phyloP scores from a whole-genome alignment of 64 coral and sea anemone genomes.

The Pocillopora damicornis region DNA sequence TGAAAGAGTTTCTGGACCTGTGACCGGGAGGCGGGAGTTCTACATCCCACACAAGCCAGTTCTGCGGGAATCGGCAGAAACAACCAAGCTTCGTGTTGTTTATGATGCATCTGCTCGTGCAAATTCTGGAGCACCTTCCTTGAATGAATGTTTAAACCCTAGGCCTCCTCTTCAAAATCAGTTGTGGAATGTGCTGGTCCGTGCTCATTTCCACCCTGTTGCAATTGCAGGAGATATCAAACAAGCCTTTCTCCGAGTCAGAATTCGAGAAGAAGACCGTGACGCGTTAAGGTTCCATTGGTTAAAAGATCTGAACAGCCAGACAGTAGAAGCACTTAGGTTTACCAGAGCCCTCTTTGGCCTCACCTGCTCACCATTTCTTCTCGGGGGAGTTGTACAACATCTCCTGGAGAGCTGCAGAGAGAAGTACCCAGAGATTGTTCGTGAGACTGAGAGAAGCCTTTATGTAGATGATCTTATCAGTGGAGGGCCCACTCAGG shows the following conservation, averaged over 20 bases:
- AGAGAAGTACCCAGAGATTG: conserved; percentile 24
- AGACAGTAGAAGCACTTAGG: conserved; percentile 9
- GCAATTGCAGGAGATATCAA: conserved; percentile 12
- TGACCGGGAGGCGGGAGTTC: neutral
- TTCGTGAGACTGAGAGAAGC: conserved; percentile 33
- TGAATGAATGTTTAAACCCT: conserved; percentile 17
- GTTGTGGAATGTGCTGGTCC: neutral
- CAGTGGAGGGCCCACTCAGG: conserved; percentile 17
- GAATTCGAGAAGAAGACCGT: neutral
- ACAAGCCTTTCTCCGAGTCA: neutral
- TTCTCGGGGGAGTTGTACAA: conserved; percentile 40
- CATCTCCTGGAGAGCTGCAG: conserved; percentile 49
- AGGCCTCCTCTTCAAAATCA: neutral
- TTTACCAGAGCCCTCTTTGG: conserved; percentile 55
- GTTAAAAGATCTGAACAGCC: conserved; percentile 2
- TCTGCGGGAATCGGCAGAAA: neutral
- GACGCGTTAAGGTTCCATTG: neutral
- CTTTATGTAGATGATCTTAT: conserved; percentile 50
- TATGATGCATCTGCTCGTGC: conserved; percentile 25
- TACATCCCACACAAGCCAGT: conserved; percentile 32
- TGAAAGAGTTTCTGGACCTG: conserved; percentile 4
- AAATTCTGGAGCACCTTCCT: neutral
- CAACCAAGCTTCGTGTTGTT: conserved; percentile 8
- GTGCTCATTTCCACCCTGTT: neutral
- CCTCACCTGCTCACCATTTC: conserved; percentile 45